phyloP scores from a whole-genome alignment of 2,797 vertebrate species.

The Bucorvus abyssinicus region DNA sequence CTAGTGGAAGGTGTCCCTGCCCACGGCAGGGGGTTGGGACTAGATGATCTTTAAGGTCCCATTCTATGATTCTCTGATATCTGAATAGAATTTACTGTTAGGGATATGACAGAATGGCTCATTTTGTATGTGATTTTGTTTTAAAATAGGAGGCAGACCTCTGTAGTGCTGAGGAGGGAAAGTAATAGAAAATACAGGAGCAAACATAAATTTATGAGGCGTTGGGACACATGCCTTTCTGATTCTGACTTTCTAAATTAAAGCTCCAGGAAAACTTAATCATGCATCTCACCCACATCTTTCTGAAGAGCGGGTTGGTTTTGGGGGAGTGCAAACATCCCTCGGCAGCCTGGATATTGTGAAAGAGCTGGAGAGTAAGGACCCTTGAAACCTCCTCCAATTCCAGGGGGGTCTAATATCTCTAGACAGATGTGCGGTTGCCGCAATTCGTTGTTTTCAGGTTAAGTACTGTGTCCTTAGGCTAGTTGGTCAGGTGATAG shows the following conservation, averaged over 20 bases:
- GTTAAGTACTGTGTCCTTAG: neutral
- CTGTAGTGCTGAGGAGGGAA: neutral
- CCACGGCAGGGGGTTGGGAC: neutral
- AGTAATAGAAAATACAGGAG: neutral
- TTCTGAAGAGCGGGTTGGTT: neutral
- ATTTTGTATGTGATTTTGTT: neutral
- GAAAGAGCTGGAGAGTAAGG: neutral
- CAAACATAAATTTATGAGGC: neutral
- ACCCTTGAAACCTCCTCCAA: neutral
- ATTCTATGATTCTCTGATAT: neutral
- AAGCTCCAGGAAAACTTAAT: neutral
- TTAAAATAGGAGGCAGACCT: neutral
- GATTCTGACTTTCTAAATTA: neutral
- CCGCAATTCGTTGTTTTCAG: neutral
- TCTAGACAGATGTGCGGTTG: neutral
- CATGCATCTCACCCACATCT: neutral
- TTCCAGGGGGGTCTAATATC: too few relatives aligned
- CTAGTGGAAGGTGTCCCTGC: neutral
- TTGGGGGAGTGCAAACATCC: neutral
- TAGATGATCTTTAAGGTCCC: neutral
- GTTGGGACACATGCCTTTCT: neutral
- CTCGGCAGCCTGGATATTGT: neutral
- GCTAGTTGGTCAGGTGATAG: neutral
- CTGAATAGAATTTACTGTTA: neutral
- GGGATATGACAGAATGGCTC: neutral